These are phyloP conservation scores for Heloderma charlesbogerti DNA, from an alignment of 2,113 vertebrate species.

Conservation along the genomic window DNA sequence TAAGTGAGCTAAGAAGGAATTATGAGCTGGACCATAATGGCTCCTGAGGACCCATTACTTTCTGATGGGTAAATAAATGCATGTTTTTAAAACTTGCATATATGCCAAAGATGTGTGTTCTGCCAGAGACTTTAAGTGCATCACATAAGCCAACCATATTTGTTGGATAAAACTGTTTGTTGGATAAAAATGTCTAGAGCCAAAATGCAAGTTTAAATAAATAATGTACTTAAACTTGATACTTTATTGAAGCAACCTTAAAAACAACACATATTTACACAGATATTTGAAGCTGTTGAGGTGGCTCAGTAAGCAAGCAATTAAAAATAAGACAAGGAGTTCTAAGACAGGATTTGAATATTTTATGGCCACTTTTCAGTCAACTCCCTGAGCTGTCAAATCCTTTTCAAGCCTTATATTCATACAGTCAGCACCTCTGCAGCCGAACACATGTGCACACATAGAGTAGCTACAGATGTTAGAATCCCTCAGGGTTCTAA, in stretches of 20 bases:
- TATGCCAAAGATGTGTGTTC: slow-evolving; percentile 67
- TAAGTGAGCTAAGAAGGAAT: slow-evolving; percentile 69
- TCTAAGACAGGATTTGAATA: not conserved
- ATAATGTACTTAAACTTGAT: slow-evolving; percentile 31
- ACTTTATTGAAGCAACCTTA: not conserved
- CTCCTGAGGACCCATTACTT: slow-evolving; percentile 76
- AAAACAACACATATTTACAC: slow-evolving; percentile 20
- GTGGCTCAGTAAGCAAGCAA: not conserved
- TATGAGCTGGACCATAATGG: slow-evolving; percentile 66
- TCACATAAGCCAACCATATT: slow-evolving; percentile 63
- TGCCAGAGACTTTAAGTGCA: slow-evolving; percentile 52
- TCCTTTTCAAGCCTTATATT: slow-evolving; percentile 11
- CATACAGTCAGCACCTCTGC: slow-evolving; percentile 22
- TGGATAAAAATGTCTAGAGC: slow-evolving; percentile 57
- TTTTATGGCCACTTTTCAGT: slow-evolving; percentile 36
- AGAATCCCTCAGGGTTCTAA: slow-evolving; percentile 21
- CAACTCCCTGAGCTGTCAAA: slow-evolving; percentile 21
- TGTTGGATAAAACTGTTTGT: slow-evolving; percentile 59
- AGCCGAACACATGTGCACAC: not conserved
- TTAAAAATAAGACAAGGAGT: slow-evolving; percentile 27
- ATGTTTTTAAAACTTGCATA: slow-evolving; percentile 70
- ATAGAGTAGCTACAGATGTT: slow-evolving; percentile 11
- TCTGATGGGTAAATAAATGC: slow-evolving; percentile 69
- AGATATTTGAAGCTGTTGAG: slow-evolving; percentile 6
- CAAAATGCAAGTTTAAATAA: slow-evolving; percentile 54